Percentiles rank a stretch among this genome's conserved stretches.
phyloP scores from a whole-genome alignment of 2,113 vertebrate genomes.

The Bos taurus region DNA sequence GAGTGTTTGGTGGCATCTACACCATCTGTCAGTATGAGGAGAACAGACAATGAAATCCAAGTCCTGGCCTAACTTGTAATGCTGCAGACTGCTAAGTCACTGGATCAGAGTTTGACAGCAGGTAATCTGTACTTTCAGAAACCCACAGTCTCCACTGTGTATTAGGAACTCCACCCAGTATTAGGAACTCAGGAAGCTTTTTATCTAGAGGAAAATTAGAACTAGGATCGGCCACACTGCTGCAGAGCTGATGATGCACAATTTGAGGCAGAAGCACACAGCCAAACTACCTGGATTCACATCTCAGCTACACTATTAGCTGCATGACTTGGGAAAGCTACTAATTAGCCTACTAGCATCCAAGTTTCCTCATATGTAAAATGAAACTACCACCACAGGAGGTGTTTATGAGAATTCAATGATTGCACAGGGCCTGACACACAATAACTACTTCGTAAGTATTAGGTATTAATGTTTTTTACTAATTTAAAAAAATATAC shows the following conservation, averaged over 20 bases:
- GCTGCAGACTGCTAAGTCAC: not conserved
- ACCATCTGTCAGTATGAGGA: not conserved
- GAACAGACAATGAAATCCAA: not conserved
- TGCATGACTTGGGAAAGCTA: not conserved
- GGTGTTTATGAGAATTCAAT: not conserved
- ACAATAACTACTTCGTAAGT: not conserved
- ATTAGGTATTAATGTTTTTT: not conserved
- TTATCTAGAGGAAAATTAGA: not conserved
- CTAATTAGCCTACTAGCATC: not conserved
- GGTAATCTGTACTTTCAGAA: not conserved
- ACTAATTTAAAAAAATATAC: not conserved
- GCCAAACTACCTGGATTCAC: not conserved
- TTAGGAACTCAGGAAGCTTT: not conserved
- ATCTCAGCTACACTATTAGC: not conserved
- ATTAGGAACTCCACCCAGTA: not conserved
- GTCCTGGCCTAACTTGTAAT: not conserved
- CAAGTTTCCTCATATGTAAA: not conserved
- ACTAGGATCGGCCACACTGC: not conserved
- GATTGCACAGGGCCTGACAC: not conserved
- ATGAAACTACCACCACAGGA: not conserved
- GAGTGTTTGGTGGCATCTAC: not conserved
- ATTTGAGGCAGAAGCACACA: not conserved
- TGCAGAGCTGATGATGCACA: not conserved
- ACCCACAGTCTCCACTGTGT: not conserved
- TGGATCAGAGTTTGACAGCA: not conserved